A percentile compares a stretch with the other conserved stretches of the same genome.
These are phyloP conservation scores for Loriculus beryllinus DNA, from an alignment of 2,797 vertebrate species.

Conservation along the genomic window DNA sequence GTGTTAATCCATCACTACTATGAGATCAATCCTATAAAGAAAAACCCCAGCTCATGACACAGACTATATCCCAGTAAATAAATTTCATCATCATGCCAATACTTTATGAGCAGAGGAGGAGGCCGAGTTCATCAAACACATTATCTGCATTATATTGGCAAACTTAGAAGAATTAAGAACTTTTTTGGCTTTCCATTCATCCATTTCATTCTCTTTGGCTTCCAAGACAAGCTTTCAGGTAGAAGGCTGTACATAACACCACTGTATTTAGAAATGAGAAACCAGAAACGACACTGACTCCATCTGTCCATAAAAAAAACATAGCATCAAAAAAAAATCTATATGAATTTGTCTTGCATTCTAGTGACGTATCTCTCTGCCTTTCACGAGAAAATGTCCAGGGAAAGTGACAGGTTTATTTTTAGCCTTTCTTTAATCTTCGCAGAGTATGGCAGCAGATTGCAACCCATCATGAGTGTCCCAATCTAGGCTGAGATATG, in stretches of 20 bases:
- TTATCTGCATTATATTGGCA: slow-evolving; percentile 3
- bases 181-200: not conserved
- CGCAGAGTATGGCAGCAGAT: slow-evolving; percentile 53
- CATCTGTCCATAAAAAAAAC: slow-evolving; percentile 61
- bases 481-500: slow-evolving; percentile 63
- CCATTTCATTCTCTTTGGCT: not conserved
- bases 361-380: slow-evolving; percentile 54
- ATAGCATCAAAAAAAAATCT: slow-evolving; percentile 38
- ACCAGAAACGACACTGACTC: slow-evolving; percentile 28
- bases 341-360: slow-evolving; percentile 65
- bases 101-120: not conserved
- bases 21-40: not conserved
- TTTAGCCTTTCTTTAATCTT: slow-evolving; percentile 69
- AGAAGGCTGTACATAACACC: slow-evolving; percentile 32
- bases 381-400: slow-evolving; percentile 63
- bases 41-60: not conserved
- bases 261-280: slow-evolving; percentile 54
- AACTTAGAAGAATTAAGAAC: not conserved
- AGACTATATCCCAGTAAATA: not conserved
- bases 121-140: slow-evolving; percentile 10
- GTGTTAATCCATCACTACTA: not conserved
- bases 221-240: slow-evolving; percentile 51
- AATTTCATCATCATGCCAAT: not conserved
- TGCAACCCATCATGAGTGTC: slow-evolving; percentile 56
- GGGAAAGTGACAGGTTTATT: slow-evolving; percentile 65